Base-by-base conservation (phyloP, 1,140 invertebrate genomes). In the Neodiprion pinetum region DNA sequence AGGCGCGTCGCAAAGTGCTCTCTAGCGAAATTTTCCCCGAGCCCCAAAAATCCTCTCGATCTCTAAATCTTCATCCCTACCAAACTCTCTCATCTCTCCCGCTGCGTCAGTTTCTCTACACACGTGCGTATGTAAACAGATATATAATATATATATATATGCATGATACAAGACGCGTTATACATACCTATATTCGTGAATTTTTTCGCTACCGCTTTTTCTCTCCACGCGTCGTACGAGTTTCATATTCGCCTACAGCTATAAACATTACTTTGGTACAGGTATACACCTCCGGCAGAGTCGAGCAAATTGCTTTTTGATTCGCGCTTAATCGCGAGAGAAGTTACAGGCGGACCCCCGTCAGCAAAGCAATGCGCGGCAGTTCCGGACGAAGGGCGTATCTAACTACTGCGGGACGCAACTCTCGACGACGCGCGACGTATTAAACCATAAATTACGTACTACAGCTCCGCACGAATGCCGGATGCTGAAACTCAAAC, bases 381-480 rank as follows among this genome's bases (percentile, higher is more conserved):
- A 21, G 17, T 40, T 40, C 28, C 1, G 28, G n/a, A 9, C 53
- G 53, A 17, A 17, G 53, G 53, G 53, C 53, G 53, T 61, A 61
- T 17, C 53, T 40, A 40, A 40, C 28, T 40, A 40, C 28, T 1
- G 28, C 28, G 28, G 53, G 53, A 61, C 53, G 53, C 53, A 61
- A 5, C 53, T 61, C 53, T 61, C 53, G 53, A 12, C 11, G 11
- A 14, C 53, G 53, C 9, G 4, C 11, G 11, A 14, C 53, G 53
- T 61, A 61, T 61, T 61, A 61, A 61, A 61, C 53, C 53, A 61
- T 61, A 61, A 61, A 61, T 61, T 61, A 9, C 53, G n/a, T 61
- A 17, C 11, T 61, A 61, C 28, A 3, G 28, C 28, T 40, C 5
- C 1, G 28, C 28, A 40, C 5, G 1, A 1, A 3, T 40, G 28